Evolutionary conservation across 2,888 invertebrate genomes (phyloP), one percentile per base, ranked within the genome.

Genomic region (Syritta pipiens): DNA sequence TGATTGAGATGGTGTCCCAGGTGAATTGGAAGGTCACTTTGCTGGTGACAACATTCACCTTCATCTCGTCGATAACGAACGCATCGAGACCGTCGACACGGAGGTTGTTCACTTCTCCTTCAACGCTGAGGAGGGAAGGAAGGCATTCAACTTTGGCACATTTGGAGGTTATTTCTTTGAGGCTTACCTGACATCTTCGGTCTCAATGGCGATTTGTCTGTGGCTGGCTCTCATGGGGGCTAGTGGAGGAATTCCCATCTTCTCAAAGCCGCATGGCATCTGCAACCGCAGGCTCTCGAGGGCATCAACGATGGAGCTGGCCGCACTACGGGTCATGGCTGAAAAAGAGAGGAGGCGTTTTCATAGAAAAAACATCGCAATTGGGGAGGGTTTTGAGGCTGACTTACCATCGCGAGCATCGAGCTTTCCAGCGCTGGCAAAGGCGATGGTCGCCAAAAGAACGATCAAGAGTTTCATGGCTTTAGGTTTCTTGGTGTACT

Each of bases 261-360:
- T 77, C 30, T 85, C 82, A 28, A 85, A 87, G 44, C 87, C 87
- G 10, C 87, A 87, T 3, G 87, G 86, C 86, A 87, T 86, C 76
- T 86, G 84, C 10, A 84, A 83, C 48, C 83, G 65, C 0, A 86
- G 0, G 7, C 48, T 77, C 57, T 85, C 84, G 51, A 87, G 83
- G 2, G 35, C 0, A 0, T 84, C 83, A 9, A 81, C 83, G 26
- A 85, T 79, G 5, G 63, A 30, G 67, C 84, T 85, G 22, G 86
- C 84, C 32, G 86, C 83, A 19, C 86, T 86, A 3, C 75, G 82
- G 10, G 69, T 22, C 14, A 12, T n/a, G 30, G 79, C 87, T 86
- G 74, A 1, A 53, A 51, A 7, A n/a, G n/a, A n/a, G n/a, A n/a
- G n/a, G n/a, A n/a, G n/a, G n/a, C n/a, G n/a, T n/a, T n/a, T n/a